Base-by-base conservation (phyloP, 2,113 vertebrate species). In the Arizona elegans region DNA sequence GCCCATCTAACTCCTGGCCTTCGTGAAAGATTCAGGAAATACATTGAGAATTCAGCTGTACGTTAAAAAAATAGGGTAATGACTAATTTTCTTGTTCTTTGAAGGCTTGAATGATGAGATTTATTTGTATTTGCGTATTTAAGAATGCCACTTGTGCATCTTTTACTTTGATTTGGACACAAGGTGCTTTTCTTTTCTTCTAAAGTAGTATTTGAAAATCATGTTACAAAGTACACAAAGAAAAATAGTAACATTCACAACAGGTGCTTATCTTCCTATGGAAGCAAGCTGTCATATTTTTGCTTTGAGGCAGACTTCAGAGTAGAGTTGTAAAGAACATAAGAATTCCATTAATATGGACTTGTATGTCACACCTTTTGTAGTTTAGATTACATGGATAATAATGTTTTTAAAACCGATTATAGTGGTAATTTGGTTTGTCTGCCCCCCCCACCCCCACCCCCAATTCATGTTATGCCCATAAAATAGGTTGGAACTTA, bases 401-500 rank as follows among this genome's bases (percentile, higher is more conserved):
- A 17, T 75, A 38, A 81, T 21, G 3, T 81, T 43, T 81, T 81
- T 9, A 81, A 81, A 81, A 81, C 33, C 2, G 8, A 23, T 38
- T 81, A 43, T 8, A 43, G 75, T 81, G 75, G 33, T 43, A 43
- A 43, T 81, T 43, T 21, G 75, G 75, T 8, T 81, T 43, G 17
- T 81, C 33, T 21, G 15, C 0, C 33, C 8, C 15, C n/a, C 8
- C 0, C 2, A 2, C n/a, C 75, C 75, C 15, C 13, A 1, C 5
- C 8, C 59, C 15, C 15, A 53, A 10, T 75, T 81, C 75, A 81
- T 38, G 7, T 81, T 81, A 38, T 38, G 33, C 33, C 70, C 33
- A 81, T 81, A 21, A 81, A 43, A 43, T 81, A 81, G 17, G 75
- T 81, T 81, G 75, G 33, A 81, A 81, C 75, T 38, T 38, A 43